Conservation (phyloP, 1,140 invertebrate species). For the Colletes gigas region DNA sequence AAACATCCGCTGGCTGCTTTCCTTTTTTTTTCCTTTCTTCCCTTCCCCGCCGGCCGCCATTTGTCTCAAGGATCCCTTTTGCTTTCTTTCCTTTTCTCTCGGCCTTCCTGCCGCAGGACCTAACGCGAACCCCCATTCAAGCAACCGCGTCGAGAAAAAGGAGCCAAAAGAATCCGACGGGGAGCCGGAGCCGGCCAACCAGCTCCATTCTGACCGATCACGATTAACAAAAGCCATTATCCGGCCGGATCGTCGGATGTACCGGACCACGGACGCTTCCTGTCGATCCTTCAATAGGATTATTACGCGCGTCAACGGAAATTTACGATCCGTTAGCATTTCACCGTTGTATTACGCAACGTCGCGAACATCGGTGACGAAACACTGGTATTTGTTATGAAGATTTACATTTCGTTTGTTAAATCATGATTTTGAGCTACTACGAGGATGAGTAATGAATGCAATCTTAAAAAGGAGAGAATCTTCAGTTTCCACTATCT, state of each 20-base stretch:
- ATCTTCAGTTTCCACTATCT: too few species aligned
- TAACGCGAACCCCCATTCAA: conserved; percentile 41
- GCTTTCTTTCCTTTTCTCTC: conserved; percentile 31
- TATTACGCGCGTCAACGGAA: conserved; percentile 1
- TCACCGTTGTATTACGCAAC: background rate
- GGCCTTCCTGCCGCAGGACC: conserved; percentile 39
- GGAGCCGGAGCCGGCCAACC: conserved; percentile 5
- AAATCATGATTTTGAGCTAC: too few species aligned
- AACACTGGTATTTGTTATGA: too few species aligned
- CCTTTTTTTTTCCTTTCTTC: conserved; percentile 5
- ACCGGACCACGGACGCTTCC: background rate
- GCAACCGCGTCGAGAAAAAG: conserved; percentile 16
- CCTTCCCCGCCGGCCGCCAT: conserved; percentile 19
- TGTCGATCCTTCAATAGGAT: background rate
- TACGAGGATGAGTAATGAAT: too few species aligned
- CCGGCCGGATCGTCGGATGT: background rate
- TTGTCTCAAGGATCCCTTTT: conserved; percentile 56
- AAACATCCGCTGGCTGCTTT: conserved; percentile 50
- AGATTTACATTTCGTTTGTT: too few species aligned
- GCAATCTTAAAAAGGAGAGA: too few species aligned
- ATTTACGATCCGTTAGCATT: background rate
- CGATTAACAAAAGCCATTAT: conserved; percentile 44
- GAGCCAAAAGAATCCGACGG: background rate
- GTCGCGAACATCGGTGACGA: background rate
- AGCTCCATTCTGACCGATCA: conserved; percentile 21